Evolutionary conservation across 1,140 invertebrate genomes (phyloP).

Genomic region (Micrasema longulum): DNA sequence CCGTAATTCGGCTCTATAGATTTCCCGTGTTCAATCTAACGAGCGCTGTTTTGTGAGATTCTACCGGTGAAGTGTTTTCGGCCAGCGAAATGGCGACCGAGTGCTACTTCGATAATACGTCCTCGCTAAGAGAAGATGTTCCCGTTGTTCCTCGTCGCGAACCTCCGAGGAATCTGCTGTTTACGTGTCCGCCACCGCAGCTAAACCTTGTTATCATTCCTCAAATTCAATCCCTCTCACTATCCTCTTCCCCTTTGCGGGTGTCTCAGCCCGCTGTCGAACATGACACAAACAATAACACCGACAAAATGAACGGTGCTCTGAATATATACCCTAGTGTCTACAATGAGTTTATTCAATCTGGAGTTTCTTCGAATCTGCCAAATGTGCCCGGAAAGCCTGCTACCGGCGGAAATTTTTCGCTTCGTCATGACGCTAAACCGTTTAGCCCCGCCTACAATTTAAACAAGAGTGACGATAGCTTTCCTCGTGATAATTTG

Average conservation of each 20-base stretch:
- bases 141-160: constrained; percentile 29
- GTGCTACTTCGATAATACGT: constrained; percentile 33
- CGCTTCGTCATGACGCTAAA: constrained; percentile 41
- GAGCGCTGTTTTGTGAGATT: not conserved
- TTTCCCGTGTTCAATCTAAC: not conserved
- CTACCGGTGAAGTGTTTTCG: constrained; percentile 28
- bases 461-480: constrained; percentile 7
- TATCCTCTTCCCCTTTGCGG: constrained; percentile 7
- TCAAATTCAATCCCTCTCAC: constrained; percentile 44
- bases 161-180: constrained; percentile 46
- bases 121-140: not conserved
- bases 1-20: constrained; percentile 3
- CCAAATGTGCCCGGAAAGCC: not conserved
- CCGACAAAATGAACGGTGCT: constrained; percentile 25
- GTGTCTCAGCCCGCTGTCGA: not conserved
- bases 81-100: constrained; percentile 30
- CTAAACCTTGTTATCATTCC: constrained; percentile 45
- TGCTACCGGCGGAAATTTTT: constrained; percentile 9
- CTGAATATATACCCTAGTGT: constrained; percentile 29
- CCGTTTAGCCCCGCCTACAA: constrained; percentile 41
- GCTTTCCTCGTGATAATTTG: not conserved
- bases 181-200: constrained; percentile 45
- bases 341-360: constrained; percentile 14
- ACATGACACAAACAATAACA: constrained; percentile 35
- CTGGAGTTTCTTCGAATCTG: not conserved